Evolutionary conservation across 1,140 invertebrate species (phyloP).

Genomic region (Solen grandis): DNA sequence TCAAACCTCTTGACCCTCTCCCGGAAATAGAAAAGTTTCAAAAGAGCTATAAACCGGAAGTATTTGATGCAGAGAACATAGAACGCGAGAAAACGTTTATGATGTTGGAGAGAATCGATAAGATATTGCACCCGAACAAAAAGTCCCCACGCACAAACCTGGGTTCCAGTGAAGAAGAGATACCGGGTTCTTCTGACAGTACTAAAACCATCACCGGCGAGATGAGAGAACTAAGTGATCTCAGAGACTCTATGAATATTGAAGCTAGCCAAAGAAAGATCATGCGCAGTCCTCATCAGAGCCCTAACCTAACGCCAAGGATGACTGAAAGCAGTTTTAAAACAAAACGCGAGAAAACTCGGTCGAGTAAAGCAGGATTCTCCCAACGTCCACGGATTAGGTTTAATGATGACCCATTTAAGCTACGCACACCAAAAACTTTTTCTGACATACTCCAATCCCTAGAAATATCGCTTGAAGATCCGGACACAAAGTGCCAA

Average conservation of each 20-base stretch:
- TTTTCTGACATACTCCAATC: slow-evolving; percentile 31
- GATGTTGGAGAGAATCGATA: slow-evolving; percentile 55
- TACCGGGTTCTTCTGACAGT: slow-evolving; percentile 33
- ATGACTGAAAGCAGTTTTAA: background rate
- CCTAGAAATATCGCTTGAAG: slow-evolving; percentile 34
- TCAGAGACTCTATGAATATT: background rate
- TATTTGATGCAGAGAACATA: slow-evolving; percentile 47
- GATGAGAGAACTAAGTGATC: slow-evolving; percentile 4
- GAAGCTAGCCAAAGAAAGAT: background rate
- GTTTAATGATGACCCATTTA: slow-evolving; percentile 48
- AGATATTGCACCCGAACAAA: slow-evolving; percentile 50
- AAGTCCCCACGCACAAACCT: slow-evolving; percentile 14
- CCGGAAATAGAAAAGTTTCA: slow-evolving; percentile 53
- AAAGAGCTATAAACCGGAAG: slow-evolving; percentile 31
- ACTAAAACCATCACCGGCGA: slow-evolving; percentile 28
- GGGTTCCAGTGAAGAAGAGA: slow-evolving; percentile 54
- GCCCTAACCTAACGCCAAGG: background rate
- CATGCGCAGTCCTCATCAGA: slow-evolving; percentile 26
- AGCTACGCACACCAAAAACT: slow-evolving; percentile 19
- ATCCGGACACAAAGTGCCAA: slow-evolving; percentile 46
- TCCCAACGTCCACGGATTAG: slow-evolving; percentile 23
- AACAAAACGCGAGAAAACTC: background rate
- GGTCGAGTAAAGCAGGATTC: background rate
- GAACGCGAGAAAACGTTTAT: slow-evolving; percentile 56
- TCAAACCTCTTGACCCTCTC: slow-evolving; percentile 45